phyloP scores from a whole-genome alignment of 2,113 vertebrate species.

The Corythoichthys haematopterus region DNA sequence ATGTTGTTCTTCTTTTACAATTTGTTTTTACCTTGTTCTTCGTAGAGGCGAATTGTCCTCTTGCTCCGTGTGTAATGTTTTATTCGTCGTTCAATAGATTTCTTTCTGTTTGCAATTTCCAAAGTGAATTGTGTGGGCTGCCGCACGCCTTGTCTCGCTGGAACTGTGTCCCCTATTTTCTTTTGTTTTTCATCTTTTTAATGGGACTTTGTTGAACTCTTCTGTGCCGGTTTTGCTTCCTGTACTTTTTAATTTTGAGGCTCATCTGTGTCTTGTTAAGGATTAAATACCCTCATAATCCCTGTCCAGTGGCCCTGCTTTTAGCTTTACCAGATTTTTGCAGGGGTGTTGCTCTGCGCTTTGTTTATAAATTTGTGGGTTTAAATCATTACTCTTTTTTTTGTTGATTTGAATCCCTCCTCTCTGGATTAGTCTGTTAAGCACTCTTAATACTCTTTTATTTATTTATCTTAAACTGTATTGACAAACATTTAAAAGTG shows the following conservation, averaged over 20 bases:
- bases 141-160: conserved; percentile 4
- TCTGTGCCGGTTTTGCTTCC: not conserved
- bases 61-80: conserved; percentile 20
- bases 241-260: not conserved
- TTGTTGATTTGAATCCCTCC: not conserved
- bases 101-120: conserved; percentile 42
- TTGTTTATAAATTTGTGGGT: not conserved
- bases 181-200: conserved; percentile 22
- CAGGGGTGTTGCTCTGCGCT: not conserved
- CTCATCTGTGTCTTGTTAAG: conserved; percentile 5
- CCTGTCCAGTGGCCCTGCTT: not conserved
- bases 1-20: conserved; percentile 16
- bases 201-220: not conserved
- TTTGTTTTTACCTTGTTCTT: conserved; percentile 7
- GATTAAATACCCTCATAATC: not conserved
- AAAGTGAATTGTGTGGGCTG: conserved; percentile 33
- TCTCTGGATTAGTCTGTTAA: not conserved
- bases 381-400: not conserved
- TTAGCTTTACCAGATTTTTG: not conserved
- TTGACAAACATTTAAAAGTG: no score
- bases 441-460: not conserved
- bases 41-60: not conserved
- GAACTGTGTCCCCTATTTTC: conserved; percentile 20
- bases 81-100: conserved; percentile 34
- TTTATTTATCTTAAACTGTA: no score